phyloP scores from a whole-genome alignment of 2,797 vertebrate species.

The Sebastes matsubarae region DNA sequence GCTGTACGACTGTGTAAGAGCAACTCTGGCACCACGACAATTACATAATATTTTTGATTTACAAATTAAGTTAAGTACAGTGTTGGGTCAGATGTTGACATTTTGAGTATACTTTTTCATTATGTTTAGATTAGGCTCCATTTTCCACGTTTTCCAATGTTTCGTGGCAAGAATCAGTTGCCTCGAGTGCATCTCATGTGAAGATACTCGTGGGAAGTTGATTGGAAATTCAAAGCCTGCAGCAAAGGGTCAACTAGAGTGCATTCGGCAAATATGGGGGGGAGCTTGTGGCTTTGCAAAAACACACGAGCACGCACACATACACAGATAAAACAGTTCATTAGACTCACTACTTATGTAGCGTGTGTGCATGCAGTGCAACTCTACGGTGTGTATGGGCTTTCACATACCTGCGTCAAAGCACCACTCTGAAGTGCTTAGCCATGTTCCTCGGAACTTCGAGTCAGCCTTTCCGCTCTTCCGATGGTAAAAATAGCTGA shows the following conservation, averaged over 20 bases:
- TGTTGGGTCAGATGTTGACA: slow-evolving; percentile 27
- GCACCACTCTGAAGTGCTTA: slow-evolving; percentile 38
- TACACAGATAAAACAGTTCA: slow-evolving; percentile 15
- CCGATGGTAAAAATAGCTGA: slow-evolving; percentile 51
- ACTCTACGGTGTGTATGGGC: background rate
- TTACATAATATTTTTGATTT: slow-evolving; percentile 13
- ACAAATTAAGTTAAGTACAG: background rate
- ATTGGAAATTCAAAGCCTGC: slow-evolving; percentile 72
- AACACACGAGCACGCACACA: slow-evolving; percentile 3
- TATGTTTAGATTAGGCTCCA: slow-evolving; percentile 29
- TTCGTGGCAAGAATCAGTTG: slow-evolving; percentile 33
- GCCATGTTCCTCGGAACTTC: slow-evolving; percentile 36
- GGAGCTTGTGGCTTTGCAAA: slow-evolving; percentile 44
- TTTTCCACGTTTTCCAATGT: slow-evolving; percentile 27
- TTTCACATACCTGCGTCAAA: slow-evolving; percentile 6
- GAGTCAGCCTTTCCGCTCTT: slow-evolving; percentile 54
- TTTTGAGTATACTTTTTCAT: slow-evolving; percentile 13
- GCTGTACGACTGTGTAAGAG: background rate
- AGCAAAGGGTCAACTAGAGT: slow-evolving; percentile 68
- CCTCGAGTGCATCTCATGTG: slow-evolving; percentile 48
- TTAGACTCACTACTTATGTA: slow-evolving; percentile 5
- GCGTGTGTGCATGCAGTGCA: background rate
- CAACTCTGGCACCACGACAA: background rate
- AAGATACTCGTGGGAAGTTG: slow-evolving; percentile 64
- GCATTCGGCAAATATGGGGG: slow-evolving; percentile 49